A percentile compares a stretch with the other conserved stretches of the same genome.
Evolutionary conservation across 2,888 invertebrate genomes (phyloP).

Genomic region (Oligia strigilis): DNA sequence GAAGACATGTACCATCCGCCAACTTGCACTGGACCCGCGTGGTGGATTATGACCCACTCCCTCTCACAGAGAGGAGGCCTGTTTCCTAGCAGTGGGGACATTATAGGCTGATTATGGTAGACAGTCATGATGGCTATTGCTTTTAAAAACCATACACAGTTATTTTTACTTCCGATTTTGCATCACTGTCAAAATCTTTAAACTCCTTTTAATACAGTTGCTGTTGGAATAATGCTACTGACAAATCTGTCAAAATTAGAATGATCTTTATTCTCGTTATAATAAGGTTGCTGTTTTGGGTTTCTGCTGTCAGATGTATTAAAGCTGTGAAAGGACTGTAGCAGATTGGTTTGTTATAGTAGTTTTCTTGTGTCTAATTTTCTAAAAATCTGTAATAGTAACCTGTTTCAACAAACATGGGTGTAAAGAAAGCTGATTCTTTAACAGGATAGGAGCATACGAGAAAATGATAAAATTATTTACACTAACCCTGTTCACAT

Average conservation of each 20-base stretch:
- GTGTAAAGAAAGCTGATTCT: neutral
- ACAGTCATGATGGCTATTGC: too few relatives aligned
- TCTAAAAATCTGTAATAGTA: too few relatives aligned
- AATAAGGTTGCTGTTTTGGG: neutral
- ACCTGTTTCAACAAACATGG: neutral
- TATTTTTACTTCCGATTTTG: neutral
- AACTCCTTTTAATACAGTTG: neutral
- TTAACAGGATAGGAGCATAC: neutral
- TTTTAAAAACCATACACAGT: neutral
- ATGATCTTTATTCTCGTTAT: neutral
- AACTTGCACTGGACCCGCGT: neutral
- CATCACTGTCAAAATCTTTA: neutral
- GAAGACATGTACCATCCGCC: neutral
- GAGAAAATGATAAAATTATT: neutral
- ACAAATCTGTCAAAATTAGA: neutral
- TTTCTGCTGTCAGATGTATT: too few relatives aligned
- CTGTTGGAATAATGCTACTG: neutral
- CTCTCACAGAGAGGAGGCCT: too few relatives aligned
- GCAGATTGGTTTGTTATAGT: neutral
- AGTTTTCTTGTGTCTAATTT: neutral
- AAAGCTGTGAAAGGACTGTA: neutral
- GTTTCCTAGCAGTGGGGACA: neutral
- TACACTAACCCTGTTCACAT: too few relatives aligned
- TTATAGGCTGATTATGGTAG: neutral
- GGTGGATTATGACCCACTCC: neutral